Evolutionary conservation across 1,140 invertebrate genomes (phyloP), one percentile per base, ranked within the genome.

Genomic region (Cardiocondyla obscurior): DNA sequence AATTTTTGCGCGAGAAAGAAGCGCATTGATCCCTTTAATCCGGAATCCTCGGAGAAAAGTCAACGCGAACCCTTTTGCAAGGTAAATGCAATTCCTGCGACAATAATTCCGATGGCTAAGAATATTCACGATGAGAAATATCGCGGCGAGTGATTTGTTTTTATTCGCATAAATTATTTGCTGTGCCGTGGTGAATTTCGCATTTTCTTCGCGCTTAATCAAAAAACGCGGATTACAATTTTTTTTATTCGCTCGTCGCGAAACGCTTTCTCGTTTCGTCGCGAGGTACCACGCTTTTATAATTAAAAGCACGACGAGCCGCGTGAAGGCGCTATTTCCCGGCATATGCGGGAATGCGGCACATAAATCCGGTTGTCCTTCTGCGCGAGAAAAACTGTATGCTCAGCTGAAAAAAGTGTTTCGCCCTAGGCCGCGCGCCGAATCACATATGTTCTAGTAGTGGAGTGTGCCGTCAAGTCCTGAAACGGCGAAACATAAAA

Each of bases 301-400:
- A 76, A 76, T 76, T 76, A 76, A 76, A 49, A 76, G 39, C 39
- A 14, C 58, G 57, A 76, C 57, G 57, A 10, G 6, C 57, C 28
- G 19, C 57, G 55, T 25, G 25, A 70, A 70, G 30, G 1, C 16
- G 57, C 39, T 39, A 62, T 5, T n/a, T 79, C 22, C 14, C 46
- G 30, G 19, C 12, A 30, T 51, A 25, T 36, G 51, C 30, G 46
- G 16, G 10, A 70, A 70, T 42, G 55, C 22, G 7, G 30, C 44
- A 70, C 82, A 84, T 86, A 86, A 84, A 86, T 84, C 77, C 82
- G 14, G 60, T 46, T 39, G 70, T 73, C 60, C 72, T 83, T 79
- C 64, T 33, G 33, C 42, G 60, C 14, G 69, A 86, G 84, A 82
- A 86, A 88, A 88, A 74, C 67, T 77, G 77, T 88, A 81, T 72